A percentile compares a stretch with the other conserved stretches of the same genome.
phyloP scores from a whole-genome alignment of 2,888 invertebrate genomes.

The Scrobipalpa atriplicella region DNA sequence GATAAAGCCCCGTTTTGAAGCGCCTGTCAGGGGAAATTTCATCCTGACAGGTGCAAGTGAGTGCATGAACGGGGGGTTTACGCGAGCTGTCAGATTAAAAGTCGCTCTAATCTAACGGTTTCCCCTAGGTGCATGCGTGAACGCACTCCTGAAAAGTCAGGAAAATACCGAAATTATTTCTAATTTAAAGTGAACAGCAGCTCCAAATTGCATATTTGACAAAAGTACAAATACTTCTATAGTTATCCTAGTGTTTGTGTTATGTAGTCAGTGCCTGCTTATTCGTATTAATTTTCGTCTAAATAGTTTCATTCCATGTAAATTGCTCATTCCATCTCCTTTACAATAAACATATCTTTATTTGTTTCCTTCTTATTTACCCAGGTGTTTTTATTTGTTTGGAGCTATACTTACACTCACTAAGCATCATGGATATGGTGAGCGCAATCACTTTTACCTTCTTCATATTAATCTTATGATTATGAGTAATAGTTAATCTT shows the following conservation, averaged over 20 bases:
- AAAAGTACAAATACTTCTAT: background rate
- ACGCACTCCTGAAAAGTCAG: too few species aligned
- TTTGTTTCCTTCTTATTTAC: constrained; percentile 16
- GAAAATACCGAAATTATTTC: background rate
- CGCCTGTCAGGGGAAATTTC: too few species aligned
- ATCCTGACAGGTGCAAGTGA: too few species aligned
- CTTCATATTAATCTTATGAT: background rate
- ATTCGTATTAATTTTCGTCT: background rate
- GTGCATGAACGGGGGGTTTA: too few species aligned
- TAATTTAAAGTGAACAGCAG: background rate
- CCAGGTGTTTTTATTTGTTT: constrained; percentile 15
- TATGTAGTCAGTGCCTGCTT: background rate
- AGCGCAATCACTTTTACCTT: constrained; percentile 4
- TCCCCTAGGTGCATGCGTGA: too few species aligned
- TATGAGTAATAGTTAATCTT: background rate
- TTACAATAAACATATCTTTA: constrained; percentile 9
- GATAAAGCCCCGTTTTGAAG: too few species aligned
- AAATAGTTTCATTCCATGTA: background rate
- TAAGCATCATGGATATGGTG: constrained; percentile 1
- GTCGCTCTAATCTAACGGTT: too few species aligned
- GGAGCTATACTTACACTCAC: background rate
- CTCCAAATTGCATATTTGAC: background rate
- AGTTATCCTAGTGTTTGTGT: background rate
- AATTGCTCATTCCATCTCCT: background rate
- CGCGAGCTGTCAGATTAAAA: too few species aligned